Evolutionary conservation across 2,113 vertebrate genomes (phyloP).

Genomic region (Chlorodrepanis virens): DNA sequence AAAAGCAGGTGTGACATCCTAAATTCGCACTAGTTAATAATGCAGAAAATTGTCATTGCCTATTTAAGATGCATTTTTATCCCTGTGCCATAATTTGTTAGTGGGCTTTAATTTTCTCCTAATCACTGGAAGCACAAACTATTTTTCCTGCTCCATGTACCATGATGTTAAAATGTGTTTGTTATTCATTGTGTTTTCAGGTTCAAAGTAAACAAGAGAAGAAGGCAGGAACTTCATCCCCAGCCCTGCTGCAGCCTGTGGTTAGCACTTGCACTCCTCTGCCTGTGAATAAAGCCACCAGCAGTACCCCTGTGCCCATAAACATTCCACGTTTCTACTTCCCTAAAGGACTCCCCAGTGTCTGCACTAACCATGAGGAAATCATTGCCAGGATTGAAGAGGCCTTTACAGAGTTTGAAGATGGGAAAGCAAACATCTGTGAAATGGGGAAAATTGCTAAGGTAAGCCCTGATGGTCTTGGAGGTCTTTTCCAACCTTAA

Average conservation of each 20-base stretch:
- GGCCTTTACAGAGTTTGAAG: slow-evolving; percentile 88
- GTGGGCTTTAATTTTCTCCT: neutral
- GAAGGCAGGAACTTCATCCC: slow-evolving; percentile 85
- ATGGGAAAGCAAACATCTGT: slow-evolving; percentile 90
- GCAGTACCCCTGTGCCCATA: slow-evolving; percentile 81
- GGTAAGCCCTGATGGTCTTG: slow-evolving; percentile 68
- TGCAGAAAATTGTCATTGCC: neutral
- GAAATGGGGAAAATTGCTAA: slow-evolving; percentile 97
- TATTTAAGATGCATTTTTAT: neutral
- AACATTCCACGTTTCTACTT: slow-evolving; percentile 99
- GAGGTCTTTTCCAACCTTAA: neutral
- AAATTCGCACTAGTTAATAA: neutral
- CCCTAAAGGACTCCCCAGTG: slow-evolving; percentile 90
- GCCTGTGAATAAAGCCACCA: slow-evolving; percentile 78
- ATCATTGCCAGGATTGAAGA: slow-evolving; percentile 83
- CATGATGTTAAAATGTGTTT: neutral
- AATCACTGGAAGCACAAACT: neutral
- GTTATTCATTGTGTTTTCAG: slow-evolving; percentile 71
- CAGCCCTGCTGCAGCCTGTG: slow-evolving; percentile 59
- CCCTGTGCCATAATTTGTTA: neutral
- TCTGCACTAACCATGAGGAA: slow-evolving; percentile 81
- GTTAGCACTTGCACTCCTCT: slow-evolving; percentile 76
- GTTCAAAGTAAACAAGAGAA: slow-evolving; percentile 93
- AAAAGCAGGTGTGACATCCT: neutral
- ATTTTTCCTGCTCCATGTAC: accelerated